Evolutionary conservation across 2,888 invertebrate genomes (phyloP), one percentile per base, ranked within the genome.

Genomic region (Ectobius pallidus): DNA sequence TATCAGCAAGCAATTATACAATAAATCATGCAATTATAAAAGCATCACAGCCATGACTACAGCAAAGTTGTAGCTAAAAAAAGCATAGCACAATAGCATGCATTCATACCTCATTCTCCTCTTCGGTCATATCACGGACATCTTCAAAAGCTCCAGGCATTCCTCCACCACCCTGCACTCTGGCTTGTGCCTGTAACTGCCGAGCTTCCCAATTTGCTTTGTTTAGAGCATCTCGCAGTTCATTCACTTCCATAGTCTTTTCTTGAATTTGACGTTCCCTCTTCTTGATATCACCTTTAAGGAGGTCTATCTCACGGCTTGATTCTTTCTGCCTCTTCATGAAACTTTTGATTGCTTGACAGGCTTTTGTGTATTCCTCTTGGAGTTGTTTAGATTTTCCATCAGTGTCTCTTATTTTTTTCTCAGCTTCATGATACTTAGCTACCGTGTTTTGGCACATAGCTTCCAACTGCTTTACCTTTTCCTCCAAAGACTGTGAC

Each of bases 281-380:
- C 70, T 83, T 82, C 22, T 77, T 76, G 30, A 78, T 65, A 14
- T 77, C 78, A 70, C 76, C 76, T 74, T 81, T 81, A 71, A 84
- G 76, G n/a, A 78, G 77, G 3, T 78, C 79, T 27, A 82, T 80
- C 74, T 83, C 81, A 20, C 80, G 80, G 42, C 87, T 85, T 77
- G 86, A 83, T 75, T 87, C 85, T 75, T 86, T 84, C 77, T 87
- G 86, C 77, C 86, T 86, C 74, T 86, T 85, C 84, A 87, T 84
- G 75, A 87, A 87, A 34, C 85, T 86, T 81, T 88, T 87, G 68
- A 88, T 87, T 84, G 86, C 85, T 78, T 86, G 85, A 61, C 87
- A 80, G 2, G 88, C 87, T 78, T 88, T 88, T 55, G 84, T 82
- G 76, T 88, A 84, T 76, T 88, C 88, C 9, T 71, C 63, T 25